phyloP scores from a whole-genome alignment of 2,888 invertebrate genomes.

The Tetrapedia diversipes region DNA sequence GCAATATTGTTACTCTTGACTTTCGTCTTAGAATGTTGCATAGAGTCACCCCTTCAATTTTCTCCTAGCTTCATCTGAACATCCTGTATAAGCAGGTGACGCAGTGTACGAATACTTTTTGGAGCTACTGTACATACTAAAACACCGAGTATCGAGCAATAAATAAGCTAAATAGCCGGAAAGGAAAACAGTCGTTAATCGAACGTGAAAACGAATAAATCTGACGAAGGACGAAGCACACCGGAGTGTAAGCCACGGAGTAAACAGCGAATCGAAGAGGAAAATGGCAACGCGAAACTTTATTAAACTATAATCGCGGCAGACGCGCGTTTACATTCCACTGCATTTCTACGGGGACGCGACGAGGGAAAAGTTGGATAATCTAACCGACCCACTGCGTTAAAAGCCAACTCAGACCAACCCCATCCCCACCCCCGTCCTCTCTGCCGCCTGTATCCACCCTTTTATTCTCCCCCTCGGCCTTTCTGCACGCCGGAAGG shows the following conservation, averaged over 20 bases:
- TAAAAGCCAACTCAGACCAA: constrained; percentile 14
- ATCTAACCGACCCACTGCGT: constrained; percentile 24
- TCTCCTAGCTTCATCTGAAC: no score
- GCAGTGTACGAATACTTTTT: no score
- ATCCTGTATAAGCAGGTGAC: no score
- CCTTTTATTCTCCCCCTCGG: constrained; percentile 21
- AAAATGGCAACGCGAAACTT: constrained; percentile 22
- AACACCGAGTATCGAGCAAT: neutral
- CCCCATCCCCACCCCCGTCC: neutral
- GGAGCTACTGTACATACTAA: no score
- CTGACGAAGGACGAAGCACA: constrained; percentile 3
- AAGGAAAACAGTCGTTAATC: neutral
- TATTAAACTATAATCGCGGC: constrained; percentile 30
- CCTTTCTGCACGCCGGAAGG: constrained; percentile 8
- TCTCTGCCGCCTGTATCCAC: neutral
- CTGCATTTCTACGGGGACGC: neutral
- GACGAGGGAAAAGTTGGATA: constrained; percentile 19
- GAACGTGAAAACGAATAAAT: constrained; percentile 7
- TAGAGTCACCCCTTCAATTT: no score
- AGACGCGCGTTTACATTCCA: constrained; percentile 23
- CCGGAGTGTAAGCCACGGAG: neutral
- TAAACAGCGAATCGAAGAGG: constrained; percentile 9
- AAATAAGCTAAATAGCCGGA: neutral
- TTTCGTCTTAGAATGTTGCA: no score
- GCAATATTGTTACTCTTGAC: no score